Conservation (phyloP, 2,113 vertebrate species). For the Hiodon tergisus region DNA sequence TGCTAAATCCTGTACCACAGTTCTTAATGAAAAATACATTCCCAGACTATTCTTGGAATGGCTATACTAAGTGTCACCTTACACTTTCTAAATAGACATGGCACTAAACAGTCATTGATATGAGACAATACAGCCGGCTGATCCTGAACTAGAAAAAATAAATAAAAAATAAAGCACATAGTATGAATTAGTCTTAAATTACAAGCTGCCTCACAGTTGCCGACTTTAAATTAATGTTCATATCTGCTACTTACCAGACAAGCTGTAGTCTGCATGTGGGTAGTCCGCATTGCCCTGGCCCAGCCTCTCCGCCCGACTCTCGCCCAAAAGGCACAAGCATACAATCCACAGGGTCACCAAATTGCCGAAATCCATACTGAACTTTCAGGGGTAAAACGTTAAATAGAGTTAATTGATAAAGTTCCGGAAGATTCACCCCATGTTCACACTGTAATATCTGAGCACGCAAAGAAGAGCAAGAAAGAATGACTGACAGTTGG, state of each 20-base stretch:
- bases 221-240: background rate
- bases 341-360: constrained; percentile 56
- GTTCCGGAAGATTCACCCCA: no score
- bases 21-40: constrained; percentile 50
- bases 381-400: constrained; percentile 5
- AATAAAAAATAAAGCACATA: no score
- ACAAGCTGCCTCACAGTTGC: no score
- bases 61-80: constrained; percentile 53
- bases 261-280: constrained; percentile 42
- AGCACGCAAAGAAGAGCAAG: no score
- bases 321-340: constrained; percentile 51
- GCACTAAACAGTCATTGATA: no score
- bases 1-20: constrained; percentile 30
- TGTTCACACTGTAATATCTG: no score
- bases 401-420: no score
- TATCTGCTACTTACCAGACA: constrained; percentile 46
- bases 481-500: no score
- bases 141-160: no score
- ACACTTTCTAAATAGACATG: constrained; percentile 38
- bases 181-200: background rate
- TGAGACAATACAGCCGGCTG: no score
- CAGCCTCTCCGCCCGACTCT: constrained; percentile 49
- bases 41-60: constrained; percentile 59
- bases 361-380: constrained; percentile 60
- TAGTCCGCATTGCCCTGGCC: constrained; percentile 36